Evolutionary conservation across 1,140 invertebrate genomes (phyloP).

Genomic region (Drosophila leontia): DNA sequence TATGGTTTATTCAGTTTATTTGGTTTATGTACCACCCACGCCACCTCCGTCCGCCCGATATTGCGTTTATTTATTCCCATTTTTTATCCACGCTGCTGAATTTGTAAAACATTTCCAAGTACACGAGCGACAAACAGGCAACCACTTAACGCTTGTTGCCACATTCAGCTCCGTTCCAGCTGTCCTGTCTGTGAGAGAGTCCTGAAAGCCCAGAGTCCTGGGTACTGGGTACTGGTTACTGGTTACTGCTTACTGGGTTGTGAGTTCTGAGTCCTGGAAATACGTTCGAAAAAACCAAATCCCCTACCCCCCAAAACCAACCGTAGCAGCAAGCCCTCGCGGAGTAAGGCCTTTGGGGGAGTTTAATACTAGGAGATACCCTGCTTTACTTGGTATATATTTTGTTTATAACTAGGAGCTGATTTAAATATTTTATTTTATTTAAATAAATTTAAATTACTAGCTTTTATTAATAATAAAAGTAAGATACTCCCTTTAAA

Average conservation of each 20-base stretch:
- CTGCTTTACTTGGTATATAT: neutral
- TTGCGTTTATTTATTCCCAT: constrained; percentile 37
- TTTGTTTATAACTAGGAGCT: neutral
- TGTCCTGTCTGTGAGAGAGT: constrained; percentile 43
- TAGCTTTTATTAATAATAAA: neutral
- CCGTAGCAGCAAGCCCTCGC: neutral
- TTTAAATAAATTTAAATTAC: neutral
- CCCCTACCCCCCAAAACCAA: neutral
- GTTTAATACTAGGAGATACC: neutral
- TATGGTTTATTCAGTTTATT: constrained; percentile 14
- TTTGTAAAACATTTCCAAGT: constrained; percentile 76
- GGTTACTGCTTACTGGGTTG: constrained; percentile 13
- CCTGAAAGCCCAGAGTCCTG: constrained; percentile 28
- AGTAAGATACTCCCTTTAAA: too few relatives aligned
- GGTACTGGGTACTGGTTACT: constrained; percentile 29
- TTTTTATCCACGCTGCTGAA: constrained; percentile 60
- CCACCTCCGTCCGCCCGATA: neutral
- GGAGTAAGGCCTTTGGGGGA: neutral
- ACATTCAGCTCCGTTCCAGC: constrained; percentile 72
- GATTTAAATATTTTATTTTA: neutral
- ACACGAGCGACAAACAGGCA: constrained; percentile 73
- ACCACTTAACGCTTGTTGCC: constrained; percentile 78
- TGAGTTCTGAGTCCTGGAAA: constrained; percentile 47
- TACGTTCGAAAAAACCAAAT: constrained; percentile 48
- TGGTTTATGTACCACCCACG: constrained; percentile 7